A percentile compares a stretch with the other conserved stretches of the same genome.
phyloP scores from a whole-genome alignment of 1,140 invertebrate species.

The Cataglyphis hispanica region DNA sequence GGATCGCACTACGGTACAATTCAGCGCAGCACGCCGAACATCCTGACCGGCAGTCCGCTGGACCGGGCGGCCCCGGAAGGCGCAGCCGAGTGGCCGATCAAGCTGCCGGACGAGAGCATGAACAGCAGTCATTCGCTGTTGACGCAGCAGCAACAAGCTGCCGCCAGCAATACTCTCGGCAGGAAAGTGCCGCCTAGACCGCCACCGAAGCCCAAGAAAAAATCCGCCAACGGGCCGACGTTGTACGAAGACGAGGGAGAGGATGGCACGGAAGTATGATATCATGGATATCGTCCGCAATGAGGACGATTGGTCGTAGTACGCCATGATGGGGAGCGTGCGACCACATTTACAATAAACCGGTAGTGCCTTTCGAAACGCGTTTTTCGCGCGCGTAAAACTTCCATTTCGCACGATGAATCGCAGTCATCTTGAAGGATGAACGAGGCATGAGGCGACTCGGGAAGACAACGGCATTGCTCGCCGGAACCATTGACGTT shows the following conservation, averaged over 20 bases:
- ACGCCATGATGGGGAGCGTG: conserved; percentile 49
- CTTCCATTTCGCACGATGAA: conserved; percentile 21
- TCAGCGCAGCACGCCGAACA: conserved; percentile 80
- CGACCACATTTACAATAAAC: conserved; percentile 73
- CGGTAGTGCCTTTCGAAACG: conserved; percentile 78
- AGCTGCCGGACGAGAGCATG: conserved; percentile 77
- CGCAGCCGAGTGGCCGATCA: conserved; percentile 87
- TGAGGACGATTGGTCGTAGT: conserved; percentile 75
- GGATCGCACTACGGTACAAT: conserved; percentile 86
- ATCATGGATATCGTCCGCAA: conserved; percentile 66
- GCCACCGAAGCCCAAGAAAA: conserved; percentile 93
- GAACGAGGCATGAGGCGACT: conserved; percentile 33
- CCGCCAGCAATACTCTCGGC: conserved; percentile 78
- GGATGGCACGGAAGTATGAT: conserved; percentile 94
- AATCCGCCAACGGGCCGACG: conserved; percentile 87
- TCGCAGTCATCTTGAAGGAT: conserved; percentile 21
- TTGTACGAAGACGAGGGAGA: conserved; percentile 94
- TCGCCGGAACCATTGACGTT: conserved; percentile 18
- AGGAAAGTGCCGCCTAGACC: conserved; percentile 92
- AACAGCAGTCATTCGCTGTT: conserved; percentile 77
- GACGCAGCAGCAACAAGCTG: conserved; percentile 79
- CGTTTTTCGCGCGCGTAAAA: conserved; percentile 9
- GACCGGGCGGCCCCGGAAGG: conserved; percentile 89
- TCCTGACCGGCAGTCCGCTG: conserved; percentile 80
- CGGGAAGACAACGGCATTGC: neutral